Conservation (phyloP, 2,888 invertebrate genomes). For the Ophion ellenae region DNA sequence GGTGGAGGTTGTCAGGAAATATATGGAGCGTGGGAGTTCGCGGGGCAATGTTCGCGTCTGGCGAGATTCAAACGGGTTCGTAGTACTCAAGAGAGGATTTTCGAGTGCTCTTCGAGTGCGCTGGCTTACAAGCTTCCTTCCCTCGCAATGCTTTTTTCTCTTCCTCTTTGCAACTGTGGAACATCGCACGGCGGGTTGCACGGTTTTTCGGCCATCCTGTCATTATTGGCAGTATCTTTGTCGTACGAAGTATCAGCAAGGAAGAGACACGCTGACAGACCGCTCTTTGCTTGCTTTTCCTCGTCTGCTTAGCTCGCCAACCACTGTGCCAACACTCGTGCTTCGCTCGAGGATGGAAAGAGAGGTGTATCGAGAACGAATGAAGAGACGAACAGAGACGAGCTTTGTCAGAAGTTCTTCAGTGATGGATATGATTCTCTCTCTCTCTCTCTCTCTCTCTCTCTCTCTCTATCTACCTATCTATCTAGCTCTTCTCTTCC, state of each 20-base stretch:
- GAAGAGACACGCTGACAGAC: neutral
- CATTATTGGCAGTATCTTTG: conserved; percentile 32
- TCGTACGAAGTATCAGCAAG: neutral
- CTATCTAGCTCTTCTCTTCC: neutral
- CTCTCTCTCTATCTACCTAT: conserved; percentile 69
- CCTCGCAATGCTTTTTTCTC: neutral
- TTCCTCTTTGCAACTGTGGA: neutral
- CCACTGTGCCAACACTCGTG: conserved; percentile 15
- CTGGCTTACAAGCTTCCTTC: conserved; percentile 52
- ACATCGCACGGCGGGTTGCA: conserved; percentile 5
- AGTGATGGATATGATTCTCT: conserved; percentile 33
- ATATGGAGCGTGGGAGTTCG: conserved; percentile 42
- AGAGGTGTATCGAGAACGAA: conserved; percentile 33
- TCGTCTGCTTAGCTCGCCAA: neutral
- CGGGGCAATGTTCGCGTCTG: conserved; percentile 30
- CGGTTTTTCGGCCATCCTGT: neutral
- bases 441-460: conserved; percentile 70
- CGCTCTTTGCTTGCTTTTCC: neutral
- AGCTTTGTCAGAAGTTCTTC: conserved; percentile 58
- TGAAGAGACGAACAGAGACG: conserved; percentile 58
- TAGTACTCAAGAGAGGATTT: conserved; percentile 73
- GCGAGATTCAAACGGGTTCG: conserved; percentile 71
- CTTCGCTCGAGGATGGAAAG: conserved; percentile 35
- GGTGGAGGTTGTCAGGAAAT: neutral
- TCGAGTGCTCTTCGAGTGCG: conserved; percentile 79